Base-by-base conservation (phyloP, 2,888 invertebrate species). In the Diarsia brunnea region DNA sequence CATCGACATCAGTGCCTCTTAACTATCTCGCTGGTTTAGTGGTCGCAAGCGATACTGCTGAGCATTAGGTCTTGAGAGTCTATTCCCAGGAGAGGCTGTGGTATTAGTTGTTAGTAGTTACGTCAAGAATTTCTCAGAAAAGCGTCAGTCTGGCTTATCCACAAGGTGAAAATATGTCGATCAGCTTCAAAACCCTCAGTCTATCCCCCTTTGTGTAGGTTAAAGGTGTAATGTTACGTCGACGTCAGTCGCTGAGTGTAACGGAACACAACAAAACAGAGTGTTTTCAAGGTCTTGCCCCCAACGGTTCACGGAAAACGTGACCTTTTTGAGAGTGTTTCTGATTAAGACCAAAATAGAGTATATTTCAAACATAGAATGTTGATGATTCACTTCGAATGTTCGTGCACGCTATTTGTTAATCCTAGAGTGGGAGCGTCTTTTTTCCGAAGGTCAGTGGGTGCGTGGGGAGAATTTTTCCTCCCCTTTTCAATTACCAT, bases 281-380 rank as follows among this genome's bases (percentile, higher is more conserved):
- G 21, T 12, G 19, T 27, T 64, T 64, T 31, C n/a, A 53, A 38
- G 19, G 24, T 63, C 21, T 64, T 10, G 4, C 38, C 19, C 24
- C 19, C 12, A n/a, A 72, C 12, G n/a, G 3, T 2, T 69, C 8
- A 53, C 16, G 21, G 51, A 16, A n/a, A 60, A 14, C n/a, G 16
- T 47, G 58, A 69, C 19, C 60, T 53, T 73, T 38, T 69, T 12
- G 38, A 38, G 38, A 47, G 38, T n/a, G 31, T 60, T 65, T 73
- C 51, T n/a, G 19, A 51, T 47, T 55, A 19, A 16, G 61, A 78
- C 31, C 8, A 38, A 53, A 58, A 53, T 64, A 78, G 55, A 78
- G 10, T 38, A 43, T 0, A 47, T 27, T 60, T 53, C 60, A 72
- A 63, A 47, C 14, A 47, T 24, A 65, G 38, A 60, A 71, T 53